phyloP scores from a whole-genome alignment of 2,888 invertebrate species.

The Ormyrus thymus region DNA sequence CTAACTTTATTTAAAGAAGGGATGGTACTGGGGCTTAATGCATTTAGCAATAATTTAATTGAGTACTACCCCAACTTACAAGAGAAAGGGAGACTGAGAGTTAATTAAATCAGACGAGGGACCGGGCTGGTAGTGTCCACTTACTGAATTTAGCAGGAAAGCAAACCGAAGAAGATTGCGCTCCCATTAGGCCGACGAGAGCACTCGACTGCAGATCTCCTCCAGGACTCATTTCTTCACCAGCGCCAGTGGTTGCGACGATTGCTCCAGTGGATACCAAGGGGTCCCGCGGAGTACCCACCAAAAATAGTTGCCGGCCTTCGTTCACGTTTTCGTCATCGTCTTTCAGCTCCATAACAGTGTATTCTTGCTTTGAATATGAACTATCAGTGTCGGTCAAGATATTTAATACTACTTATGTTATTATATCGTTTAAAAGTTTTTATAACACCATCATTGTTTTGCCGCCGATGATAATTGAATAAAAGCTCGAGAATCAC shows the following conservation, averaged over 20 bases:
- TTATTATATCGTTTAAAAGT: conserved; percentile 14
- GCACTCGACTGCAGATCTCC: conserved; percentile 70
- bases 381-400: not conserved
- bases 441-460: conserved; percentile 17
- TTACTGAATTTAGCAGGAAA: conserved; percentile 74
- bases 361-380: conserved; percentile 33
- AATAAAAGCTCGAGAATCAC: conserved; percentile 14
- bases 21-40: conserved; percentile 70
- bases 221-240: conserved; percentile 67
- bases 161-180: conserved; percentile 73
- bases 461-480: not conserved
- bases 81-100: conserved; percentile 64
- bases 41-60: conserved; percentile 75
- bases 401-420: conserved; percentile 23
- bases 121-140: conserved; percentile 62
- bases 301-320: conserved; percentile 69
- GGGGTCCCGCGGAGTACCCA: conserved; percentile 71
- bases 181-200: conserved; percentile 71
- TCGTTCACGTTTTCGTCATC: conserved; percentile 68
- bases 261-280: conserved; percentile 70
- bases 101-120: conserved; percentile 69
- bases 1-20: conserved; percentile 71
- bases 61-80: conserved; percentile 68
- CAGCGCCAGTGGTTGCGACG: conserved; percentile 62
- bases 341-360: conserved; percentile 70